Evolutionary conservation across 2,113 vertebrate genomes (phyloP).

Genomic region (Cranoglanis bouderius): DNA sequence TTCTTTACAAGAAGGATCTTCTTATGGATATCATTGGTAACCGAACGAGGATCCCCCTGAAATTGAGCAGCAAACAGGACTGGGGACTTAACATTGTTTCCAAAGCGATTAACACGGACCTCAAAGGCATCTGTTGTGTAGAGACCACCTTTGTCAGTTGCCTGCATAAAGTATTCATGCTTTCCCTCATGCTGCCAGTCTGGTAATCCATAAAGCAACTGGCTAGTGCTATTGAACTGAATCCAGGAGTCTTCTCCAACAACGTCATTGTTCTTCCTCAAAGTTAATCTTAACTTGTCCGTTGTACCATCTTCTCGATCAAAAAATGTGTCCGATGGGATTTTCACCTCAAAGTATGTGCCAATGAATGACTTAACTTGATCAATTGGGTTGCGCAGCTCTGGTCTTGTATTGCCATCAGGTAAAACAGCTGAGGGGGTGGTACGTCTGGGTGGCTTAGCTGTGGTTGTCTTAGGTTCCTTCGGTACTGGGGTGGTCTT

Average conservation of each 20-base stretch:
- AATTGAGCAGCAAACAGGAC: conserved; percentile 86
- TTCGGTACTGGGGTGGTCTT: conserved; percentile 82
- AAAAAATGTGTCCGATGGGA: conserved; percentile 92
- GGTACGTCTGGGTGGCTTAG: conserved; percentile 74
- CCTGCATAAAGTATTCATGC: conserved; percentile 96
- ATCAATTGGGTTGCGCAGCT: conserved; percentile 88
- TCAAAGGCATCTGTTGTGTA: conserved; percentile 90
- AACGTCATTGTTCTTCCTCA: conserved; percentile 84
- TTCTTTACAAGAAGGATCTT: conserved; percentile 94
- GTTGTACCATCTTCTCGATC: conserved; percentile 94
- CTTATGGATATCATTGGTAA: conserved; percentile 85
- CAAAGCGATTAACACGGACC: conserved; percentile 88
- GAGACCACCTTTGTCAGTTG: conserved; percentile 89
- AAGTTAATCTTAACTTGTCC: conserved; percentile 87
- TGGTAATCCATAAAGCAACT: conserved; percentile 92
- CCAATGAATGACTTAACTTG: conserved; percentile 89
- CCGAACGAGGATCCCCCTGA: conserved; percentile 78
- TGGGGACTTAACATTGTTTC: conserved; percentile 79
- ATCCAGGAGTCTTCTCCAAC: conserved; percentile 90
- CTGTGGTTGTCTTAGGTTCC: conserved; percentile 77
- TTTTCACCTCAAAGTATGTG: conserved; percentile 97
- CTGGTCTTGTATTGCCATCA: conserved; percentile 78
- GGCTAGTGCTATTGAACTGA: conserved; percentile 95
- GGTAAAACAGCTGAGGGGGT: conserved; percentile 72
- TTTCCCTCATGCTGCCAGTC: conserved; percentile 83